phyloP scores from a whole-genome alignment of 1,140 invertebrate species.

The Diplogasteroides magnus region DNA sequence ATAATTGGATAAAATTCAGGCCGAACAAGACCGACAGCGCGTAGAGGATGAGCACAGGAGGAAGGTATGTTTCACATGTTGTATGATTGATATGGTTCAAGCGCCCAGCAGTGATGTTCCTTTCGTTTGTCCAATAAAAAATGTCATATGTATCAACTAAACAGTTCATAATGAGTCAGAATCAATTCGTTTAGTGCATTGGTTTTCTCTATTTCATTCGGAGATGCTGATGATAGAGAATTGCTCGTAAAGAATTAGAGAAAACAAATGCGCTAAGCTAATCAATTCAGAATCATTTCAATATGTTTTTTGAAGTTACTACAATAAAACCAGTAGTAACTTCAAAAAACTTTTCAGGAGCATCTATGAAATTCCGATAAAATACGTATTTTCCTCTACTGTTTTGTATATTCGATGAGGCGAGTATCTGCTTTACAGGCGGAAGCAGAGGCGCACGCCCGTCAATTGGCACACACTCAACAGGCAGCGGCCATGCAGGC shows the following conservation, averaged over 20 bases:
- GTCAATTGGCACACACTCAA: neutral
- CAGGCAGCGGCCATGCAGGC: neutral
- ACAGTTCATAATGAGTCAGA: no score
- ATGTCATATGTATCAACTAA: no score
- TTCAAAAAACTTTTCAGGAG: neutral
- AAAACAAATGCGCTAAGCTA: no score
- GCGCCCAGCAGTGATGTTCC: neutral
- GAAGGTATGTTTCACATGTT: neutral
- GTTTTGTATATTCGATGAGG: neutral
- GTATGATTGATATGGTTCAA: neutral
- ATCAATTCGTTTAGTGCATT: no score
- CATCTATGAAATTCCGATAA: neutral
- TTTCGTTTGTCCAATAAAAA: neutral
- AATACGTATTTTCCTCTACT: neutral
- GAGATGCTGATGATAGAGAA: no score
- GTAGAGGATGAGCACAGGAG: neutral
- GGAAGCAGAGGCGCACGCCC: no score
- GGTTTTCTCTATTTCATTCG: no score
- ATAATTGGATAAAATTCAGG: neutral
- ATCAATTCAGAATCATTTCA: neutral
- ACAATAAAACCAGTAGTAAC: neutral
- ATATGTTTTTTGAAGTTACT: neutral
- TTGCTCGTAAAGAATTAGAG: no score
- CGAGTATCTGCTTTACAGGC: neutral
- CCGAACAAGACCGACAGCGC: neutral